phyloP scores from a whole-genome alignment of 1,140 invertebrate genomes.

The Cydia amplana region DNA sequence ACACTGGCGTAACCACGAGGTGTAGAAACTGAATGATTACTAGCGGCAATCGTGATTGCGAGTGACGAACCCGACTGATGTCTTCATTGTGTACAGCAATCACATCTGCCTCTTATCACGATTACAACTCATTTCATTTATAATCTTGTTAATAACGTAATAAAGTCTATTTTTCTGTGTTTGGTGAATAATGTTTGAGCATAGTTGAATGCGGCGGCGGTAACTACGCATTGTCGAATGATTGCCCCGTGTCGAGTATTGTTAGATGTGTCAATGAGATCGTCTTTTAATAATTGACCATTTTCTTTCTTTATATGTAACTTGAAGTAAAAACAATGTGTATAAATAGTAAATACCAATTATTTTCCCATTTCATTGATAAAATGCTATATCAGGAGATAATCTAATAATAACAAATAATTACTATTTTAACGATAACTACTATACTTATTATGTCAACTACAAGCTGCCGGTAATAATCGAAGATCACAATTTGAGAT shows the following conservation, averaged over 20 bases:
- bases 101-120: conserved; percentile 1
- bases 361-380: too few relatives aligned
- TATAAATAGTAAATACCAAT: too few relatives aligned
- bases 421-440: not conserved
- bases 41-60: conserved; percentile 45
- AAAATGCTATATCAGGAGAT: too few relatives aligned
- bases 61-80: conserved; percentile 37
- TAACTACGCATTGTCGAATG: conserved; percentile 12
- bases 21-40: conserved; percentile 50
- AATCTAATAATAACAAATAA: not conserved
- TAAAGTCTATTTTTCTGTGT: not conserved
- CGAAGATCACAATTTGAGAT: not conserved
- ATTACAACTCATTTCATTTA: not conserved
- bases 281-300: conserved; percentile 6
- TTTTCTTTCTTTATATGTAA: not conserved
- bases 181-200: not conserved
- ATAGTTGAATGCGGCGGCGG: not conserved
- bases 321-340: not conserved
- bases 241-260: conserved; percentile 14
- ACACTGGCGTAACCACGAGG: conserved; percentile 40
- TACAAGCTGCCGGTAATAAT: not conserved
- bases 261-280: conserved; percentile 20
- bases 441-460: too few relatives aligned
- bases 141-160: not conserved
- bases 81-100: conserved; percentile 37